Conservation (phyloP, 1,140 invertebrate genomes). For the Camponotus floridanus region DNA sequence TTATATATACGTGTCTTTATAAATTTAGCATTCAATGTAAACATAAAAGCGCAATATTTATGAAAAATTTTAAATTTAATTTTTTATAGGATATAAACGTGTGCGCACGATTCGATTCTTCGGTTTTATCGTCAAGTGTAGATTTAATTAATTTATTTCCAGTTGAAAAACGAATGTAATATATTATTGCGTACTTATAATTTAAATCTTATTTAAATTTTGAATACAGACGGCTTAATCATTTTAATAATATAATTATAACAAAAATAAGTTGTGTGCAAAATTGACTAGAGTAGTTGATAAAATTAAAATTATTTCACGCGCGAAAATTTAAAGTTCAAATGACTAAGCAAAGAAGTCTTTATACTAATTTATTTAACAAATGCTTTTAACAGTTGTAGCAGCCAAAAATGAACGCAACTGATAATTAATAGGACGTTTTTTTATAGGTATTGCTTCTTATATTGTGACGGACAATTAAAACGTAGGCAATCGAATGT, state of each 20-base stretch:
- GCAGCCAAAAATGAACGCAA: too few species aligned
- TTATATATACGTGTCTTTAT: background rate
- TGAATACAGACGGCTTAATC: background rate
- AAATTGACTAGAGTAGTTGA: background rate
- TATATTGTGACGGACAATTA: too few species aligned
- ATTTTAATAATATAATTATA: background rate
- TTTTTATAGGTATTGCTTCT: too few species aligned
- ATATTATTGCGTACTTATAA: too few species aligned
- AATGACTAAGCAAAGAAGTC: too few species aligned
- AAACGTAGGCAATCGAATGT: too few species aligned
- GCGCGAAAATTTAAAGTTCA: background rate
- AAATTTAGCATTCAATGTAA: background rate
- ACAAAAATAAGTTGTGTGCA: background rate
- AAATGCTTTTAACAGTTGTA: too few species aligned
- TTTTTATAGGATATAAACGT: background rate
- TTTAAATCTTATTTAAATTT: background rate
- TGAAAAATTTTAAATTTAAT: background rate
- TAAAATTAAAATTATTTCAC: background rate
- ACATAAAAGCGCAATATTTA: background rate
- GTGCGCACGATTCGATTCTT: too few species aligned
- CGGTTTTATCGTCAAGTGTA: too few species aligned
- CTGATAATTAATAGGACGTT: too few species aligned
- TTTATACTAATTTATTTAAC: too few species aligned
- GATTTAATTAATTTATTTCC: background rate
- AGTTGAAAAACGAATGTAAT: background rate